phyloP scores from a whole-genome alignment of 2,888 invertebrate genomes.

The Andrena trimmerana region DNA sequence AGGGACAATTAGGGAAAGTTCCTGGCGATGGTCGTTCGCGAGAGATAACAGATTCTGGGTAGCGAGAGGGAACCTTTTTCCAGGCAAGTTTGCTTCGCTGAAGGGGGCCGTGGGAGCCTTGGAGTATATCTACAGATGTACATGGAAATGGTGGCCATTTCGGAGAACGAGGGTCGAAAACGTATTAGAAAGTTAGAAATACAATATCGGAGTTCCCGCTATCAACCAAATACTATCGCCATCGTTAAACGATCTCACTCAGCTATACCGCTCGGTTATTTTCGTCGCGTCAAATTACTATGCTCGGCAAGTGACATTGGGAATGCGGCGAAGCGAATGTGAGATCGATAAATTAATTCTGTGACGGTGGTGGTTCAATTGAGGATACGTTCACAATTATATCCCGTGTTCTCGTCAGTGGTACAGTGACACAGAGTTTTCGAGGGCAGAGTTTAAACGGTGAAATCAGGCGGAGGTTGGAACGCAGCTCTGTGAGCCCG shows the following conservation, averaged over 20 bases:
- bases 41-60: not conserved
- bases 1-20: slow-evolving; percentile 58
- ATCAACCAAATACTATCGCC: no score
- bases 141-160: not conserved
- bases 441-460: not conserved
- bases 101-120: not conserved
- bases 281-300: no score
- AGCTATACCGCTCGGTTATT: no score
- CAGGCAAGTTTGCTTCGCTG: not conserved
- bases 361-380: no score
- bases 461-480: not conserved
- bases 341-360: no score
- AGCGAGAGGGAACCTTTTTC: slow-evolving; percentile 20
- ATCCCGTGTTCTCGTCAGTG: no score
- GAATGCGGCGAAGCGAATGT: no score
- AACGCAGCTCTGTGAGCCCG: not conserved
- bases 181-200: no score
- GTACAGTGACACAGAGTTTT: not conserved
- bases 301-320: no score
- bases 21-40: not conserved
- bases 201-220: no score
- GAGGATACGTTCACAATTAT: no score
- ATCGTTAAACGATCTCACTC: no score
- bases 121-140: not conserved
- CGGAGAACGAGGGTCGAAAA: not conserved